Evolutionary conservation across 1,140 invertebrate genomes (phyloP), one percentile per base, ranked within the genome.

Genomic region (Homalodisca vitripennis): DNA sequence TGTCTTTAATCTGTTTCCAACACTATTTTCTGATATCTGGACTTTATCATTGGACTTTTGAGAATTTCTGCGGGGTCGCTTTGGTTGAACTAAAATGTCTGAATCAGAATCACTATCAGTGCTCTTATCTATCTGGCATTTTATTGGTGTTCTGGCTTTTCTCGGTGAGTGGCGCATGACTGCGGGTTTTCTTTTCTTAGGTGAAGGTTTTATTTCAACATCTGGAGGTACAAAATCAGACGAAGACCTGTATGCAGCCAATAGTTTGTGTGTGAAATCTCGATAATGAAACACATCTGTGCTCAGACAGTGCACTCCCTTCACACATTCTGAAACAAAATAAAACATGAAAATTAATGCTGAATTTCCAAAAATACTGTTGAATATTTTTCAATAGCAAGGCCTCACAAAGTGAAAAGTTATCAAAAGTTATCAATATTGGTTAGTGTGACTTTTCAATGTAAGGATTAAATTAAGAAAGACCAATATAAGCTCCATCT

Each of bases 211-310:
- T 24, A 68, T 30, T 67, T 26, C 26, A 12, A 41, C 31, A 3
- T 66, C 14, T 32, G 31, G 41, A 41, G 29, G 57, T 22, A 51
- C 46, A 30, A 48, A 48, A 30, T 46, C 57, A 20, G 63, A 66
- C 17, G 65, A 68, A 47, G 66, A 53, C 14, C 71, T 60, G 68
- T 71, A 66, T 53, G 30, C 51, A 30, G 73, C 73, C 14, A 74
- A 48, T 13, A 51, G 13, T 24, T 32, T 53, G 55, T 74, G 74
- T 1, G 66, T 46, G 55, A 48, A 74, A 30, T 74, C 74, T 47
- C 74, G 68, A 55, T 72, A 74, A 46, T 74, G 74, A 32, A 70
- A 71, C 26, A 74, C 62, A 60, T 60, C 72, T 17, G 63, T 47
- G 65, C 34, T 71, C 1, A 65, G 24, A 63, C 74, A 74, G 0